These are phyloP conservation scores for Salticus scenicus DNA, from an alignment of 2,888 invertebrate genomes.

Conservation along the genomic window DNA sequence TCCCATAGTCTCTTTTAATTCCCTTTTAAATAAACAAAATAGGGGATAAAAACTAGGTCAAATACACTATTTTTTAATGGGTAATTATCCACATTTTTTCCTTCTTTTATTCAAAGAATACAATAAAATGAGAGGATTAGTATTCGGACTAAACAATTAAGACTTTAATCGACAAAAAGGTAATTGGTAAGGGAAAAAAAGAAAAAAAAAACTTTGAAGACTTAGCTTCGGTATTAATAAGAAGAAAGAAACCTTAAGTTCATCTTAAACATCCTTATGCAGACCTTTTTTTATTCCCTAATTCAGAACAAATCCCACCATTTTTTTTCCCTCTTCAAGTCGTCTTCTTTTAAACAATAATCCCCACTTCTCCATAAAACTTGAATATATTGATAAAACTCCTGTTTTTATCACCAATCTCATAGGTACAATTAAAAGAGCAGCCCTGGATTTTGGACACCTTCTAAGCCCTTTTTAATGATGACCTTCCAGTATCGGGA, in stretches of 20 bases:
- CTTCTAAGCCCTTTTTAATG: conserved; percentile 63
- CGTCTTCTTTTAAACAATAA: conserved; percentile 42
- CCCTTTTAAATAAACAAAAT: background rate
- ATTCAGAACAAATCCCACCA: conserved; percentile 12
- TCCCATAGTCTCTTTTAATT: background rate
- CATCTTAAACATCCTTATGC: background rate
- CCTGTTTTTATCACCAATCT: conserved; percentile 66
- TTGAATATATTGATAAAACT: conserved; percentile 42
- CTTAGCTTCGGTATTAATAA: conserved; percentile 47
- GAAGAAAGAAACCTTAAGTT: conserved; percentile 1
- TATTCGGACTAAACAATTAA: conserved; percentile 8
- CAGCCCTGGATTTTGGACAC: conserved; percentile 34
- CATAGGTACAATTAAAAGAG: conserved; percentile 57
- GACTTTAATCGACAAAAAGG: background rate
- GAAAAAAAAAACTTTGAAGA: background rate
- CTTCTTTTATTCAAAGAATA: background rate
- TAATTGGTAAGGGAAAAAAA: background rate
- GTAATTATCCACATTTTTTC: background rate
- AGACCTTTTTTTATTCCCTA: background rate
- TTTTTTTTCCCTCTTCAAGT: conserved; percentile 15
- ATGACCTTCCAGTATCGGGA: conserved; percentile 45
- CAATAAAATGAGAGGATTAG: background rate
- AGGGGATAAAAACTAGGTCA: background rate
- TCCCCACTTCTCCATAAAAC: conserved; percentile 51
- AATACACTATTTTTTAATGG: background rate